Evolutionary conservation across 2,113 vertebrate genomes (phyloP).

Genomic region (Archilochus colubris): DNA sequence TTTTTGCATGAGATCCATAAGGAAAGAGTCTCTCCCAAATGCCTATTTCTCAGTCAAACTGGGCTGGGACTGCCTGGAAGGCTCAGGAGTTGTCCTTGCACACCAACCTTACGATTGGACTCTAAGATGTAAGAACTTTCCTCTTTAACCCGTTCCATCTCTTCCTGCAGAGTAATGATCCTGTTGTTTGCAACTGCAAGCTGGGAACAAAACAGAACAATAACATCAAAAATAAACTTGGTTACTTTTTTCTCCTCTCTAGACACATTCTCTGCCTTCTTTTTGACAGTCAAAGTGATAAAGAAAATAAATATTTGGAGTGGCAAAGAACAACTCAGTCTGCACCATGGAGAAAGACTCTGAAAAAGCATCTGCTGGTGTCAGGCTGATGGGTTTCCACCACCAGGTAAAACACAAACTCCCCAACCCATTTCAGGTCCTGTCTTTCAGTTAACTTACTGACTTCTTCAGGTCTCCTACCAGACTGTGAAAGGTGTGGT

Average conservation of each 20-base stretch:
- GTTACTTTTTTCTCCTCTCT: fast-evolving
- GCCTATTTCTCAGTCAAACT: fast-evolving
- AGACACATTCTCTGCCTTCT: neutral
- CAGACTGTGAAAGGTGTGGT: neutral
- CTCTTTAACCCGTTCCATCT: constrained; percentile 93
- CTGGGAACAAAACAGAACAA: constrained; percentile 68
- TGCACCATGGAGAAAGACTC: neutral
- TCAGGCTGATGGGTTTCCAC: fast-evolving
- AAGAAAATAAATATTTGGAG: neutral
- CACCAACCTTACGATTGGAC: constrained; percentile 86
- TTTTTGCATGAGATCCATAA: neutral
- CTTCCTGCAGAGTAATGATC: constrained; percentile 97
- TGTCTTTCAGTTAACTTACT: neutral
- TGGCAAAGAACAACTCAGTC: neutral
- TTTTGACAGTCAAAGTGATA: neutral
- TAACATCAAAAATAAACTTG: fast-evolving
- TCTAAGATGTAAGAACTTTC: constrained; percentile 90
- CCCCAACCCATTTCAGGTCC: neutral
- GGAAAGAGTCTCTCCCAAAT: neutral
- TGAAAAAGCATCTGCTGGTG: neutral
- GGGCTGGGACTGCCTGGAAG: neutral
- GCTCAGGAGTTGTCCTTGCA: neutral
- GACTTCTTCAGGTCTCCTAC: neutral
- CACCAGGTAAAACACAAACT: neutral
- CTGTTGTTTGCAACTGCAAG: constrained; percentile 97